Evolutionary conservation across 2,888 invertebrate species (phyloP).

Genomic region (Caenorhabditis zanzibari): DNA sequence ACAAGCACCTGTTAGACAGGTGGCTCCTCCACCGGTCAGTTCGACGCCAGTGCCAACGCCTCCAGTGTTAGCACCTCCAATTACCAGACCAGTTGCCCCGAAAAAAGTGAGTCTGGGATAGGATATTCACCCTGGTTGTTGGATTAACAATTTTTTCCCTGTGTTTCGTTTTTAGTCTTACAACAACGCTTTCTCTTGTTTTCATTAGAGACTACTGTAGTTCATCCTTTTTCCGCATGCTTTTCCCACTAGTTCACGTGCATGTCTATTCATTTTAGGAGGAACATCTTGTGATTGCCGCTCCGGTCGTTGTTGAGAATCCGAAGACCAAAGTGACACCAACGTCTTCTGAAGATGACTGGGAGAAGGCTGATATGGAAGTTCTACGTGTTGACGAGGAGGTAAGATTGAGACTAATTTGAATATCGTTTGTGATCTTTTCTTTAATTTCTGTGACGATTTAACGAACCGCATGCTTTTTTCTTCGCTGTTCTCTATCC

Average conservation of each 20-base stretch:
- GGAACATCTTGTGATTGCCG: slow-evolving; percentile 27
- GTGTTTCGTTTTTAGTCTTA: slow-evolving; percentile 2
- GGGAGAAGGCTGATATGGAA: slow-evolving; percentile 68
- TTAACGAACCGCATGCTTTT: slow-evolving; percentile 44
- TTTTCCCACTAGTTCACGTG: slow-evolving; percentile 28
- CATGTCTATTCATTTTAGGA: slow-evolving; percentile 57
- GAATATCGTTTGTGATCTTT: slow-evolving; percentile 37
- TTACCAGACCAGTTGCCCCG: background rate
- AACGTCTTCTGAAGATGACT: slow-evolving; percentile 66
- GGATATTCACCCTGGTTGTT: background rate
- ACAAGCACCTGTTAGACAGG: slow-evolving; percentile 1
- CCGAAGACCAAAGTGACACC: slow-evolving; percentile 58
- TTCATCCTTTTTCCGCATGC: slow-evolving; percentile 4
- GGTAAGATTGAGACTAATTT: slow-evolving; percentile 26
- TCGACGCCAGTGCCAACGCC: slow-evolving; percentile 23
- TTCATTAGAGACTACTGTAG: background rate
- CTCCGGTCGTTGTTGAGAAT: background rate
- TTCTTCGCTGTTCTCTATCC: slow-evolving; percentile 40
- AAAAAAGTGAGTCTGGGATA: slow-evolving; percentile 20
- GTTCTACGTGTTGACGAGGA: slow-evolving; percentile 54
- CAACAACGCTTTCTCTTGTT: background rate
- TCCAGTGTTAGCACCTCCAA: slow-evolving; percentile 2
- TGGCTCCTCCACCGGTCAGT: background rate
- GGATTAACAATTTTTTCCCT: background rate
- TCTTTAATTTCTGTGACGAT: slow-evolving; percentile 36